A percentile compares a stretch with the other conserved stretches of the same genome.
These are phyloP conservation scores for Chymomyza procnemis DNA, from an alignment of 2,888 invertebrate species.

Conservation along the genomic window DNA sequence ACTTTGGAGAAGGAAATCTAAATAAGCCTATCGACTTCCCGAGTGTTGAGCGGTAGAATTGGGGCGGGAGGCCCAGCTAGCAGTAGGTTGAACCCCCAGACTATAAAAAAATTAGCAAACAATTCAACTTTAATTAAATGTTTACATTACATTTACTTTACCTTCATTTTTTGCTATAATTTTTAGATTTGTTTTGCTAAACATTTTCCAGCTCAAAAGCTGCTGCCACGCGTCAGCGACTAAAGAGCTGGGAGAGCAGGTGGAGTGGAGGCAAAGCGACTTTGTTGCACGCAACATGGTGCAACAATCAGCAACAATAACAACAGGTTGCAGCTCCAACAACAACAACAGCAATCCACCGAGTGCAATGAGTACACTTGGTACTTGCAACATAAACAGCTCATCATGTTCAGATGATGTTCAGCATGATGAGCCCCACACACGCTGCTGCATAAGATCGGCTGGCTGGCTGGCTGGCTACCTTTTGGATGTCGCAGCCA, in stretches of 20 bases:
- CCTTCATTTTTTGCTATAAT: not conserved
- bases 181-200: not conserved
- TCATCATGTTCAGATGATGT: not conserved
- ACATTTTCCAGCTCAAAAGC: not conserved
- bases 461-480: not conserved
- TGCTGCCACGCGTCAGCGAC: not conserved
- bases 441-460: not conserved
- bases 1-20: no score
- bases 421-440: not conserved
- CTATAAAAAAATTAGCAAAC: not conserved
- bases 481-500: slow-evolving; percentile 30
- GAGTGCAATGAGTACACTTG: not conserved
- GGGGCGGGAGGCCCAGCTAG: no score
- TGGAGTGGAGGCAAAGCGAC: no score
- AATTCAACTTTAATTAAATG: not conserved
- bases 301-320: not conserved
- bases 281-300: not conserved
- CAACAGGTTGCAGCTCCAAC: not conserved
- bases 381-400: not conserved
- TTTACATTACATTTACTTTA: not conserved
- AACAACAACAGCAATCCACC: not conserved
- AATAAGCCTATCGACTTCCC: no score
- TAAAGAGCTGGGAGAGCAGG: no score
- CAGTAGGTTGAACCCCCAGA: no score
- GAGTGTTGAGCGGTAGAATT: no score